phyloP scores from a whole-genome alignment of 2,888 invertebrate genomes.

The Coleophora flavipennella region DNA sequence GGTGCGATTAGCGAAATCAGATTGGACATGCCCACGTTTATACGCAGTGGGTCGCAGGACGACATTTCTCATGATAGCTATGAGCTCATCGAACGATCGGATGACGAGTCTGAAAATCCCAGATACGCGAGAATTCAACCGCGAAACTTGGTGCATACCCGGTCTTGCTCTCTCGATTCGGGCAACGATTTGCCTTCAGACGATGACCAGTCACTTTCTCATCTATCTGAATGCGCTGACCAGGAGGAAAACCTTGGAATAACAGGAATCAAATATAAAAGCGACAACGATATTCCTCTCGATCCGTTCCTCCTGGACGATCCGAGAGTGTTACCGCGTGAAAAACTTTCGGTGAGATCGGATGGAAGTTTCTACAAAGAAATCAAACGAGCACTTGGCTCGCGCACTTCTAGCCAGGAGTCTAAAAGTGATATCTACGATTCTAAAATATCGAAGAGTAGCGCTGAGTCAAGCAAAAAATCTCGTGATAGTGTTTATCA shows the following conservation, averaged over 20 bases:
- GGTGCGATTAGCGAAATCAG: slow-evolving; percentile 82
- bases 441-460: slow-evolving; percentile 76
- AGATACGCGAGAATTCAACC: slow-evolving; percentile 41
- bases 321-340: slow-evolving; percentile 80
- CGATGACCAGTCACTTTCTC: slow-evolving; percentile 76
- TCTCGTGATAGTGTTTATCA: slow-evolving; percentile 77
- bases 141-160: slow-evolving; percentile 58
- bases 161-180: slow-evolving; percentile 83
- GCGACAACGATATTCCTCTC: slow-evolving; percentile 78
- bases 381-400: slow-evolving; percentile 75
- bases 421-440: slow-evolving; percentile 80
- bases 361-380: slow-evolving; percentile 82
- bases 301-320: slow-evolving; percentile 86
- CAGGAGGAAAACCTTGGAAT: slow-evolving; percentile 72
- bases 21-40: slow-evolving; percentile 75
- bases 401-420: slow-evolving; percentile 79
- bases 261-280: slow-evolving; percentile 76
- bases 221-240: slow-evolving; percentile 63
- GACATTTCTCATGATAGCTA: slow-evolving; percentile 92
- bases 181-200: slow-evolving; percentile 84
- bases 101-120: slow-evolving; percentile 65
- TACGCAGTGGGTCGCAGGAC: slow-evolving; percentile 83
- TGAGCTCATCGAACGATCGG: slow-evolving; percentile 85
- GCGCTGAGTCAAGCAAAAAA: slow-evolving; percentile 76
- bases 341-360: slow-evolving; percentile 80